Base-by-base conservation (phyloP, 2,113 vertebrate species). In the Platichthys stellatus region DNA sequence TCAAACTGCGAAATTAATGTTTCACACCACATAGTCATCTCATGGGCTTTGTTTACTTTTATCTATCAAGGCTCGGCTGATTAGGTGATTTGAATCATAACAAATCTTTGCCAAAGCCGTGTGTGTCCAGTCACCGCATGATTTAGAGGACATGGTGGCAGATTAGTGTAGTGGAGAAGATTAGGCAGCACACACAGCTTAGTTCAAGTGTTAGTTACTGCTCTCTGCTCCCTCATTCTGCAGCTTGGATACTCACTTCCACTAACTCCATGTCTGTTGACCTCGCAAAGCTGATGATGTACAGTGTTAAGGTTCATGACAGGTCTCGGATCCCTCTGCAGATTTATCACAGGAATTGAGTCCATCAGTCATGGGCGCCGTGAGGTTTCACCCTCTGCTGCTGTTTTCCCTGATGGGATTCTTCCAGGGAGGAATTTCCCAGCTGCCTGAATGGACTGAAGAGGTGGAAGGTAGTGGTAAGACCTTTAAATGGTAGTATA, bases 391-490 rank as follows among this genome's bases (percentile, higher is more conserved):
- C 60, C 67, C 35, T 11, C 31, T 90, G 28, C 63, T 91, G 65
- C 43, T 92, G 59, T 12, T 86, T 54, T 47, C 18, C 47, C 15
- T 77, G 63, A 78, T 89, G 68, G 84, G 69, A 2, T 89, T 66
- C 47, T 78, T 85, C 6, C 84, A 79, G 21, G 80, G 57, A 76
- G 83, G 72, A 43, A 40, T 53, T 49, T 77, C 66, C 63, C 92
- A 92, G 87, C 6, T 75, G 21, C 83, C 89, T 64, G 80, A 45
- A 66, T 82, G 85, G 84, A 82, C 68, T 40, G 65, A 69, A 70
- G 83, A 88, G 21, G 83, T 80, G 45, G 88, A 91, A 88, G 82
- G 91, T 73, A 94, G 89, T 69, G 92, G 92, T 93, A 92, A 92
- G 91, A 81, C 49, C 24, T 63, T 12, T 51, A 63, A 63, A 57